These are phyloP conservation scores for Leucoraja ocellata DNA, from an alignment of 2,797 vertebrate species.

Conservation along the genomic window DNA sequence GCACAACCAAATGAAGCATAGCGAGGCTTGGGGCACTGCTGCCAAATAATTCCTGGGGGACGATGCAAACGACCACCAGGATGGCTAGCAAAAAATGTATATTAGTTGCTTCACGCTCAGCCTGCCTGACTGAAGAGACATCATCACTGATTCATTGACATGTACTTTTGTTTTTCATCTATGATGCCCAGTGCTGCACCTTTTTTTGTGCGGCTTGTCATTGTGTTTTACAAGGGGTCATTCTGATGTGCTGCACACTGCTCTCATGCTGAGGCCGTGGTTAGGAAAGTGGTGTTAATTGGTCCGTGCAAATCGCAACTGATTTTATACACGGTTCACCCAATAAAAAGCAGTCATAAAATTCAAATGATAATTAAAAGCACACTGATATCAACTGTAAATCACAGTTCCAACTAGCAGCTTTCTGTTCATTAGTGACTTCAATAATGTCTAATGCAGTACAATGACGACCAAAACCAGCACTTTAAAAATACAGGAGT, in stretches of 20 bases:
- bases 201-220: constrained; percentile 25
- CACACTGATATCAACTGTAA: constrained; percentile 39
- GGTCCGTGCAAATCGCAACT: constrained; percentile 37
- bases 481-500: constrained; percentile 30
- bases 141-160: constrained; percentile 33
- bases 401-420: constrained; percentile 38
- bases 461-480: constrained; percentile 29
- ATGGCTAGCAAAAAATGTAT: constrained; percentile 23
- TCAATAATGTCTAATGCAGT: constrained; percentile 34
- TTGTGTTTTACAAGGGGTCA: constrained; percentile 37
- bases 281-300: constrained; percentile 38
- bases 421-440: constrained; percentile 35
- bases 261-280: constrained; percentile 29
- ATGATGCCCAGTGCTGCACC: neutral
- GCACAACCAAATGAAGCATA: constrained; percentile 36
- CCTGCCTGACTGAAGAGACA: constrained; percentile 30
- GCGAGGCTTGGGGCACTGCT: constrained; percentile 16
- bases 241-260: constrained; percentile 28
- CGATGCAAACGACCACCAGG: constrained; percentile 19
- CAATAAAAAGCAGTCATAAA: constrained; percentile 38
- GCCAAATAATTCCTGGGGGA: constrained; percentile 34
- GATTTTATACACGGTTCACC: constrained; percentile 37
- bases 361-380: constrained; percentile 39
- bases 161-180: constrained; percentile 34
- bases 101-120: constrained; percentile 34